Evolutionary conservation across 2,888 invertebrate genomes (phyloP), one percentile per base, ranked within the genome.

Genomic region (Camptogramma bilineatum): DNA sequence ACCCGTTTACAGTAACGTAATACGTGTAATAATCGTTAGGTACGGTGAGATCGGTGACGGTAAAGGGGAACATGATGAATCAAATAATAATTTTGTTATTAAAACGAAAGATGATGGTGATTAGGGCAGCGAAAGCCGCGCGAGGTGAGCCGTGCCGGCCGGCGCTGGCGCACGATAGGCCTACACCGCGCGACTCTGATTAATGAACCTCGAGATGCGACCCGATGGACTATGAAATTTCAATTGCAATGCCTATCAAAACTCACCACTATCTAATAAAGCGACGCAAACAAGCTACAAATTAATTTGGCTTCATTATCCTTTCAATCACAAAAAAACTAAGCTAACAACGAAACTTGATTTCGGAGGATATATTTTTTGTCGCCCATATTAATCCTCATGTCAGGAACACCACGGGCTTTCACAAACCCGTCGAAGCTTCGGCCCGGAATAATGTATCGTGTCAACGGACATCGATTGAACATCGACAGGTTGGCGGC

Each of bases 401-500:
- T 86, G 91, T 92, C 91, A 91, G 86, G 87, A 90, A 85, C 88
- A 88, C 91, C 89, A 89, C 90, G 89, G 90, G 91, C 90, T 90
- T 91, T 91, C 90, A 89, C 85, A 88, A 89, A 87, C 88, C 87
- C 85, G 89, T 90, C 88, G 91, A 88, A 87, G 84, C 76, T 83
- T 84, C 84, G 84, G 85, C 82, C 91, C 91, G 90, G 91, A 91
- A 90, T 92, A 92, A 91, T 90, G 90, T 89, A 87, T 90, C 89
- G 91, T 91, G 93, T 92, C 92, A 92, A 88, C 90, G 91, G 85
- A 90, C 91, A 91, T 87, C 90, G 90, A 90, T 88, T 87, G 91
- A 90, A 88, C 91, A 91, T 90, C 90, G 92, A 90, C 89, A 87
- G 85, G 83, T 84, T 78, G 79, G 80, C 77, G n/a, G 77, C 78